These are phyloP conservation scores for Plutella xylostella DNA, from an alignment of 2,888 invertebrate species.

Conservation along the genomic window DNA sequence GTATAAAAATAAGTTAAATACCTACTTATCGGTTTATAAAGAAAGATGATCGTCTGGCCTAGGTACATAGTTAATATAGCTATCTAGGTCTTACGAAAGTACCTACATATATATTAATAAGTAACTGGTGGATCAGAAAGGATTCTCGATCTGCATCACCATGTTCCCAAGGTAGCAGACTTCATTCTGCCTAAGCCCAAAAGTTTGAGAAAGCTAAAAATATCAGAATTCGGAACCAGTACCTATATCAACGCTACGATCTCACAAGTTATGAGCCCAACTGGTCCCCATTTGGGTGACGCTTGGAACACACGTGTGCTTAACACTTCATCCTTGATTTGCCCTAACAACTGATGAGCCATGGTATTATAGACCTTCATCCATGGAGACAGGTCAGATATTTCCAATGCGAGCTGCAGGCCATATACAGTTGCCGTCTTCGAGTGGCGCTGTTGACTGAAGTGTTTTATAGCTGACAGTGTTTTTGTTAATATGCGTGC, in stretches of 20 bases:
- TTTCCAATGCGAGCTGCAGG: slow-evolving; percentile 18
- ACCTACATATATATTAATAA: too few relatives aligned
- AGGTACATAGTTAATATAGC: too few relatives aligned
- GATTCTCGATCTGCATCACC: too few relatives aligned
- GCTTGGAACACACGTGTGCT: slow-evolving; percentile 59
- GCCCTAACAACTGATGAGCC: slow-evolving; percentile 15
- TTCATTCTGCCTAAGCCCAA: too few relatives aligned
- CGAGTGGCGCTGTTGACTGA: slow-evolving; percentile 28
- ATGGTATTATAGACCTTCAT: slow-evolving; percentile 25
- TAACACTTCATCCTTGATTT: slow-evolving; percentile 37
- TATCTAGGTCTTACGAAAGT: too few relatives aligned
- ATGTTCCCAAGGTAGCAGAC: too few relatives aligned
- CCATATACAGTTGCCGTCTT: slow-evolving; percentile 34
- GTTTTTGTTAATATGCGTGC: slow-evolving; percentile 8
- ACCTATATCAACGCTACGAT: slow-evolving; percentile 51
- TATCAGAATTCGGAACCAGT: too few relatives aligned
- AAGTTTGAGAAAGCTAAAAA: too few relatives aligned
- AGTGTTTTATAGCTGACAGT: slow-evolving; percentile 43
- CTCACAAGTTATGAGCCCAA: slow-evolving; percentile 27
- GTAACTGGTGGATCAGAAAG: too few relatives aligned
- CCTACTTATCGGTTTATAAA: too few relatives aligned
- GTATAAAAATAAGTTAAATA: too few relatives aligned
- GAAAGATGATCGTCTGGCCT: too few relatives aligned
- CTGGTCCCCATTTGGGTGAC: slow-evolving; percentile 59
- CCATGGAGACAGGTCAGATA: slow-evolving; percentile 17